Percentiles rank a stretch among this genome's conserved stretches.
These are phyloP conservation scores for Melipona quadrifasciata DNA, from an alignment of 1,140 invertebrate species.

Conservation along the genomic window DNA sequence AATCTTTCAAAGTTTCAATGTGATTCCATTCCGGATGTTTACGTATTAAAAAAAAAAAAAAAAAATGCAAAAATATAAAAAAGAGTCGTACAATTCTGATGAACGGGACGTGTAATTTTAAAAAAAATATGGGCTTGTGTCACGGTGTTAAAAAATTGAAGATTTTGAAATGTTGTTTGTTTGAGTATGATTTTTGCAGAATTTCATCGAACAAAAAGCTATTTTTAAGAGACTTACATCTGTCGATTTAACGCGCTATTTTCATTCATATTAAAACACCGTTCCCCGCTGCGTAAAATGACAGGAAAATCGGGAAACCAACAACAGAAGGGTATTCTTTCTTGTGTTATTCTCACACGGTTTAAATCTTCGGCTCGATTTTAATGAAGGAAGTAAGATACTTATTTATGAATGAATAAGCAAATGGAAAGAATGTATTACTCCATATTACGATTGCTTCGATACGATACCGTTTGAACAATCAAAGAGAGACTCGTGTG, in stretches of 20 bases:
- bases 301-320: not conserved
- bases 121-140: too few species aligned
- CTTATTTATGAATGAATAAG: not conserved
- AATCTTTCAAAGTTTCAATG: too few species aligned
- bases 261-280: not conserved
- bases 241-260: not conserved
- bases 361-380: not conserved
- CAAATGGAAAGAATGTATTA: not conserved
- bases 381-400: not conserved
- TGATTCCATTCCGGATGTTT: not conserved
- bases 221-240: not conserved
- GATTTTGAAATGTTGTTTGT: too few species aligned
- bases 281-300: not conserved
- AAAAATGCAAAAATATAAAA: too few species aligned
- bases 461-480: conserved; percentile 23
- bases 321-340: not conserved
- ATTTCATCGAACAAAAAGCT: not conserved
- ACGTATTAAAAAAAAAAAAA: too few species aligned
- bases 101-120: not conserved
- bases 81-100: not conserved
- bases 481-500: not conserved
- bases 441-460: not conserved
- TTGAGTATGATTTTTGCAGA: too few species aligned
- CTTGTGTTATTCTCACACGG: not conserved
- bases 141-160: too few species aligned